Percentiles rank a stretch among this genome's conserved stretches.
Conservation (phyloP, 1,140 invertebrate species). For the Drosophila subobscura region DNA sequence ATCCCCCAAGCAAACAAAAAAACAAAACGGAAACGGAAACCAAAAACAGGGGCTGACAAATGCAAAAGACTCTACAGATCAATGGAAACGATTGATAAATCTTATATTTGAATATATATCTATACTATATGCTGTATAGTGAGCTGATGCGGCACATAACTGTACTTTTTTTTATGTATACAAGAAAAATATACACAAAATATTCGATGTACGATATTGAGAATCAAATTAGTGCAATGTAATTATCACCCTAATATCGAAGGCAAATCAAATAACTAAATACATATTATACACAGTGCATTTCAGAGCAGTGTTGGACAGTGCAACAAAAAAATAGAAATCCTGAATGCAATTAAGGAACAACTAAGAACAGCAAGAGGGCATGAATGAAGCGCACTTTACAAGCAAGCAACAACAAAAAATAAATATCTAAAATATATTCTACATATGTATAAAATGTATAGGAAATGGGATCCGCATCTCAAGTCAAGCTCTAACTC, state of each 20-base stretch:
- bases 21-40: slow-evolving; percentile 5
- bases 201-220: slow-evolving; percentile 3
- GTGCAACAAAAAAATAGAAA: too few species aligned
- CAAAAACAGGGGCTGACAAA: slow-evolving; percentile 34
- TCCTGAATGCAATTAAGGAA: not conserved
- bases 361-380: too few species aligned
- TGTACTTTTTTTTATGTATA: slow-evolving; percentile 15
- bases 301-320: slow-evolving; percentile 1
- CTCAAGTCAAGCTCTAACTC: slow-evolving; percentile 13
- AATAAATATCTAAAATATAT: not conserved
- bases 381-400: slow-evolving; percentile 8
- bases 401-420: not conserved
- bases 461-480: slow-evolving; percentile 1
- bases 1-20: slow-evolving; percentile 18
- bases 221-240: slow-evolving; percentile 25
- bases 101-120: slow-evolving; percentile 26
- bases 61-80: slow-evolving; percentile 54
- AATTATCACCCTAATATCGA: slow-evolving; percentile 28
- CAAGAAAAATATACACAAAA: not conserved
- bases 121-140: slow-evolving; percentile 24
- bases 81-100: slow-evolving; percentile 14
- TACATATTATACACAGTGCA: slow-evolving; percentile 13
- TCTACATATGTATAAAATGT: slow-evolving; percentile 5
- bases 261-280: slow-evolving; percentile 28
- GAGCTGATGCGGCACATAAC: slow-evolving; percentile 11